phyloP scores from a whole-genome alignment of 2,797 vertebrate species.

The Hozukius guyotensis region DNA sequence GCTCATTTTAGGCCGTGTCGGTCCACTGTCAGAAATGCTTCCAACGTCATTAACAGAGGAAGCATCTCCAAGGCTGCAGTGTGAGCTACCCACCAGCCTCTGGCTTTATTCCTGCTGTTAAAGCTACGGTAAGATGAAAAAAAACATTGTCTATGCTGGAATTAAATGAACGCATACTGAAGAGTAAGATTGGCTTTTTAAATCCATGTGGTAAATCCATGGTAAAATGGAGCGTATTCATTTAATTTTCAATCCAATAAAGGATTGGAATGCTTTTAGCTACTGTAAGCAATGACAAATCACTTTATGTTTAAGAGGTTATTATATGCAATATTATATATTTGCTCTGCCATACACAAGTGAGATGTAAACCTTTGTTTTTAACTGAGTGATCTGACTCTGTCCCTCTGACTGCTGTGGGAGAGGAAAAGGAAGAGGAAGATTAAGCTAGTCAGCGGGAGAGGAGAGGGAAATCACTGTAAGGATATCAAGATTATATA shows the following conservation, averaged over 20 bases:
- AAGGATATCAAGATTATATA: conserved; percentile 16
- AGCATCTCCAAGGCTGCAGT: not conserved
- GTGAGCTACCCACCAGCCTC: not conserved
- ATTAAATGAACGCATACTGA: not conserved
- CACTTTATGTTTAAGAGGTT: not conserved
- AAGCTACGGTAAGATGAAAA: not conserved
- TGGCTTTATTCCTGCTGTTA: conserved; percentile 12
- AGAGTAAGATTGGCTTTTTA: not conserved
- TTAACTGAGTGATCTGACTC: not conserved
- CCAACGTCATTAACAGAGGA: not conserved
- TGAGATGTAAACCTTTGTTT: not conserved
- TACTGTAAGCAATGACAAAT: not conserved
- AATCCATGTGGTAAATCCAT: not conserved
- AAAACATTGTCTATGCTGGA: not conserved
- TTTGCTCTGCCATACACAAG: not conserved
- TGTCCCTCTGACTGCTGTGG: not conserved
- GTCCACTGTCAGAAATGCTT: not conserved
- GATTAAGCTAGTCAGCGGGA: conserved; percentile 13
- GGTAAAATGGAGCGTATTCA: not conserved
- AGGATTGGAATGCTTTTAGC: not conserved
- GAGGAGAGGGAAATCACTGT: not conserved
- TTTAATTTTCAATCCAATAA: not conserved
- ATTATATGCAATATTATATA: not conserved
- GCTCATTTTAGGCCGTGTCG: conserved; percentile 15
- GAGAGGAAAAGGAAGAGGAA: not conserved